phyloP scores from a whole-genome alignment of 2,888 invertebrate species.

The Pterostichus niger region DNA sequence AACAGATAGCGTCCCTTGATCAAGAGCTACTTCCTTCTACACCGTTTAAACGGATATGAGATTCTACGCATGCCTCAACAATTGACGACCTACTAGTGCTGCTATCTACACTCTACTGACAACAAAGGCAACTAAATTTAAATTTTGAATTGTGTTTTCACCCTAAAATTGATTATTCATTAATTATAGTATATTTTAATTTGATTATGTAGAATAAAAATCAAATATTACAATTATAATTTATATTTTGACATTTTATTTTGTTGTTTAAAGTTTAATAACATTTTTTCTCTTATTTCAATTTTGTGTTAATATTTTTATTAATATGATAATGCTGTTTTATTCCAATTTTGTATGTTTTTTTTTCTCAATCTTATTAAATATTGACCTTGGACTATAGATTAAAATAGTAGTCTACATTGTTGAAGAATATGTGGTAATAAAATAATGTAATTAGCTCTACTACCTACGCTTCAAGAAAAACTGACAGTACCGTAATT shows the following conservation, averaged over 20 bases:
- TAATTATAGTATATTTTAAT: background rate
- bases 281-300: no score
- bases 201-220: no score
- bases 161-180: background rate
- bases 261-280: no score
- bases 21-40: slow-evolving; percentile 42
- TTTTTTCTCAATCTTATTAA: slow-evolving; percentile 51
- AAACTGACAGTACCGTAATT: slow-evolving; percentile 49
- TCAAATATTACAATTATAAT: no score
- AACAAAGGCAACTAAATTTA: background rate
- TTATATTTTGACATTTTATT: no score
- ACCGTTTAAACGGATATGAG: slow-evolving; percentile 49
- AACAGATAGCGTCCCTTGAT: slow-evolving; percentile 30
- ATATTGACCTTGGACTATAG: slow-evolving; percentile 54
- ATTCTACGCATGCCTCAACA: slow-evolving; percentile 52
- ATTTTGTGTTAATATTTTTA: no score
- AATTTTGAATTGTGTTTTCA: slow-evolving; percentile 1
- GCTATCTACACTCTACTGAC: slow-evolving; percentile 17
- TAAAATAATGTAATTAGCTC: slow-evolving; percentile 62
- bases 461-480: slow-evolving; percentile 2
- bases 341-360: background rate
- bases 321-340: background rate
- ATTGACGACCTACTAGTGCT: slow-evolving; percentile 12
- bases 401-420: slow-evolving; percentile 55
- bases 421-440: slow-evolving; percentile 44